These are phyloP conservation scores for Psix sp. DNA, from an alignment of 1,140 invertebrate species.

Conservation along the genomic window DNA sequence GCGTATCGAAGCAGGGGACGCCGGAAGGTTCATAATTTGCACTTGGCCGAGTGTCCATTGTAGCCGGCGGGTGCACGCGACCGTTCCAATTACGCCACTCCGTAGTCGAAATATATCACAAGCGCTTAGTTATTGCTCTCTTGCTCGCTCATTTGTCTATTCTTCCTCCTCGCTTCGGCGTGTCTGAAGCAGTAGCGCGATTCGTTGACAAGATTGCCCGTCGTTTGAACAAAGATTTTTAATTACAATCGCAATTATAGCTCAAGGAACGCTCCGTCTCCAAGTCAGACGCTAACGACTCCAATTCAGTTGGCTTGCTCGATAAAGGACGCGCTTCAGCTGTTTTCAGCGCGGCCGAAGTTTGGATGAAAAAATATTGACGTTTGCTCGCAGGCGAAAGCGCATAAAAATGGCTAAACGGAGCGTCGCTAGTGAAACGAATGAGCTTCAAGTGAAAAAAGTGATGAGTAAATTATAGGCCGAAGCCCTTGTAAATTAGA, in stretches of 20 bases:
- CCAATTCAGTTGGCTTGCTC: conserved; percentile 12
- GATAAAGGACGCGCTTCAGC: too few relatives aligned
- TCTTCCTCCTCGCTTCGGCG: conserved; percentile 35
- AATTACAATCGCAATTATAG: conserved; percentile 75
- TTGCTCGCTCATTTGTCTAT: conserved; percentile 59
- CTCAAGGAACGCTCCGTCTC: conserved; percentile 62
- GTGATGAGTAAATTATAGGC: conserved; percentile 28
- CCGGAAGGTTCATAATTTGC: conserved; percentile 74
- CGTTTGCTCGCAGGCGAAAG: too few relatives aligned
- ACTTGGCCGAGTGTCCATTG: conserved; percentile 74
- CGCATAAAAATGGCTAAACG: too few relatives aligned
- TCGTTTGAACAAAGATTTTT: conserved; percentile 72
- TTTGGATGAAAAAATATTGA: too few relatives aligned
- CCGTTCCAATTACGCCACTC: conserved; percentile 74
- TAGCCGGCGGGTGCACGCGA: conserved; percentile 71
- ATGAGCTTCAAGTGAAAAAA: conserved; percentile 4
- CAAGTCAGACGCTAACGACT: conserved; percentile 65
- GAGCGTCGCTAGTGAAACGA: too few relatives aligned
- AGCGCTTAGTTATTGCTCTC: conserved; percentile 37
- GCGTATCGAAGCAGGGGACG: conserved; percentile 48
- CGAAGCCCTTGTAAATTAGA: conserved; percentile 9
- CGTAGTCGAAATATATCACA: conserved; percentile 61
- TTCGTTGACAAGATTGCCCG: conserved; percentile 7
- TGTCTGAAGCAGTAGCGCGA: conserved; percentile 4
- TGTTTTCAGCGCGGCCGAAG: too few relatives aligned